Percentiles rank a stretch among this genome's conserved stretches.
Evolutionary conservation across 2,113 vertebrate genomes (phyloP).

Genomic region (Leptocoma aspasia): DNA sequence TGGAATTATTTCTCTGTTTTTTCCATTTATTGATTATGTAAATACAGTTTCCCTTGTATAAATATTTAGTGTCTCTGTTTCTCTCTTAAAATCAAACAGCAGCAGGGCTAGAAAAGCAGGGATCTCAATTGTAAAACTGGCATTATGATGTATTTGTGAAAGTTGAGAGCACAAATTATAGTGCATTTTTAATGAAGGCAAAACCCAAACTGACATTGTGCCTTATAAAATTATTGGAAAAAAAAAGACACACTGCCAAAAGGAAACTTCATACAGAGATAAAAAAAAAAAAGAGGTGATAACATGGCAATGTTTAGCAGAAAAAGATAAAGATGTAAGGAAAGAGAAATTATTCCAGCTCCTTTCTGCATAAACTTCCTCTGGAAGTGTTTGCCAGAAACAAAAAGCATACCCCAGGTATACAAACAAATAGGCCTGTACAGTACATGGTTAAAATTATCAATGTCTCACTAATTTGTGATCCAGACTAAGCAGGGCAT

Average conservation of each 20-base stretch:
- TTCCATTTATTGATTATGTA: conserved; percentile 45
- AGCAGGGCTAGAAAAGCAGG: not conserved
- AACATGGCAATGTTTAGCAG: not conserved
- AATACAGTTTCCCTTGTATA: conserved; percentile 14
- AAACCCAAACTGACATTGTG: not conserved
- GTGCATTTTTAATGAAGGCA: not conserved
- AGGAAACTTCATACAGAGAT: not conserved
- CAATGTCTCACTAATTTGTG: conserved; percentile 15
- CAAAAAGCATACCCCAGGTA: not conserved
- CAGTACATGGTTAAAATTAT: conserved; percentile 9
- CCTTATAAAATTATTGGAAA: not conserved
- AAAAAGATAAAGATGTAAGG: not conserved
- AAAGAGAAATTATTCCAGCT: not conserved
- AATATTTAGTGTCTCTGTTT: conserved; percentile 30
- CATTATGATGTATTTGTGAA: not conserved
- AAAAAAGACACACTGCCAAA: not conserved
- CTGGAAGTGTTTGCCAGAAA: not conserved
- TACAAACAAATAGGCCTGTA: not conserved
- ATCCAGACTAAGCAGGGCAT: conserved; percentile 25
- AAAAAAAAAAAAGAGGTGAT: not conserved
- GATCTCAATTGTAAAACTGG: not conserved
- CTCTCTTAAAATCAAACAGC: conserved; percentile 21
- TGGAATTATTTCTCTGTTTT: conserved; percentile 2
- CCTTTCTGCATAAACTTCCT: not conserved
- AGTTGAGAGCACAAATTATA: not conserved